Evolutionary conservation across 2,797 vertebrate species (phyloP), one percentile per base, ranked within the genome.

Genomic region (Carapus acus): DNA sequence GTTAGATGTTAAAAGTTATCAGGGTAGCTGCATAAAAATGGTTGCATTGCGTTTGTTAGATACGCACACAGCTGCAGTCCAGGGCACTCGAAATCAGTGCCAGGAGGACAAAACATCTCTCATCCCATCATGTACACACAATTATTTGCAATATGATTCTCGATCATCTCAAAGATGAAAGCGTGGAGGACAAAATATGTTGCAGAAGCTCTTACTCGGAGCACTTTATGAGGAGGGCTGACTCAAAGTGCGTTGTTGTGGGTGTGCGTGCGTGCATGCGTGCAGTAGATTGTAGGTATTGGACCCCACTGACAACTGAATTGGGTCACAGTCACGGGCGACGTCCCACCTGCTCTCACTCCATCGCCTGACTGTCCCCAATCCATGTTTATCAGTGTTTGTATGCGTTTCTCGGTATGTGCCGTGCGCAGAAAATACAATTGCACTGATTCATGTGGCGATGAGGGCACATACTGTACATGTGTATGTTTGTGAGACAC

Each of bases 381-480:
- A 53, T 59, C 54, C 58, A 67, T 66, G 64, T 77, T 79, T 73
- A 82, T 78, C 65, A 49, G 64, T 61, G 67, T 12, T n/a, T n/a
- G n/a, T n/a, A n/a, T n/a, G n/a, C n/a, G n/a, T n/a, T n/a, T n/a
- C n/a, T n/a, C n/a, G n/a, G 49, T 70, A 70, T 76, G 57, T 66
- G 64, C 23, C 48, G 54, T 2, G 34, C 59, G 71, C 58, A 60
- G 65, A 76, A 75, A 82, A 80, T 74, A 61, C 72, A 78, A 76
- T 78, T 68, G 45, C 65, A 58, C 62, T 73, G 77, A 84, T 85
- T 86, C 75, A 60, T 77, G 70, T 74, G 23, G 73, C n/a, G n/a
- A n/a, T n/a, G n/a, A n/a, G n/a, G 54, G 39, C 59, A 65, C 74
- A 78, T 69, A 65, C 43, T 9, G 37, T 54, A 38, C 58, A 61